Evolutionary conservation across 2,797 vertebrate genomes (phyloP), one percentile per base, ranked within the genome.

Genomic region (Oophaga sylvatica): DNA sequence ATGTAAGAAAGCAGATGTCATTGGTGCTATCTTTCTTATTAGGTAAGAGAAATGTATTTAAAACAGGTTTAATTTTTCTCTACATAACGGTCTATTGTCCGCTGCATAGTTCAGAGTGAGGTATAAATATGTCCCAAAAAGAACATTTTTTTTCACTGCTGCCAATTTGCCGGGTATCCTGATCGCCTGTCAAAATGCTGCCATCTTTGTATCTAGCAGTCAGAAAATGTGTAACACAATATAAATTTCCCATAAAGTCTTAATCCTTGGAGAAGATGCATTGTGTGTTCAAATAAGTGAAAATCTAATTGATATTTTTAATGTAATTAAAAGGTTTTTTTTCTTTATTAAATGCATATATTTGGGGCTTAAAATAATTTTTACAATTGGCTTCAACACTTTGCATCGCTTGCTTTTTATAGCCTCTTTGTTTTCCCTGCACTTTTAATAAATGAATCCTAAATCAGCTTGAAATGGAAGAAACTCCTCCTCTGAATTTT

Each of bases 1-100:
- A 71, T 60, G 57, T 57, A 83, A 76, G 22, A 68, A 57, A 80
- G 56, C 45, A 73, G 53, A 80, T 67, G 35, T 80, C 76, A 73
- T 63, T 81, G 87, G 82, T 88, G 87, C 82, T 88, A 88, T 73
- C 22, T 80, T 84, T 85, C 77, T 35, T 83, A 80, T 65, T 84
- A 73, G 76, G 48, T 84, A 26, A 77, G 67, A 85, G 35, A 85
- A 62, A 68, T 67, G 62, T 87, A 79, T 87, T 83, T 87, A 79
- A 87, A 87, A 57, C 48, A 41, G 83, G n/a, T 77, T 85, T 56
- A 10, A 65, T 22, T 56, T 41, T 48, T 81, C 59, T 70, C 26
- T 60, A 62, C 31, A 45, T 41, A 31, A 73, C n/a, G 22, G 16
- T 77, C 76, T 77, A 29, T 60, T 60, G 53, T 83, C 81, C 67